Conservation (phyloP, 2,113 vertebrate species). For the Emydocephalus ijimae region DNA sequence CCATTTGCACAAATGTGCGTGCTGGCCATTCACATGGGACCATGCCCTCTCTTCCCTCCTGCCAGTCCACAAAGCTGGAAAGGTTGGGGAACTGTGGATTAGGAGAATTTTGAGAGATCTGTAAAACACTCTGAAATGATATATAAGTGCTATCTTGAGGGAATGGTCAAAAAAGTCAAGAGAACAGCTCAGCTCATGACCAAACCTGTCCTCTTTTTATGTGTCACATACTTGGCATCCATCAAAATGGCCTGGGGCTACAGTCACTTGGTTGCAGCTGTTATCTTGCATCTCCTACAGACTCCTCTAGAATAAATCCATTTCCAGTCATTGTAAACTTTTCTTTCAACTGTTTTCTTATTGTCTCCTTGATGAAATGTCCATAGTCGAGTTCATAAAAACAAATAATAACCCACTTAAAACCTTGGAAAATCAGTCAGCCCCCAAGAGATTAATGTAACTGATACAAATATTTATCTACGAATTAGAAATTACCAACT, state of each 20-base stretch:
- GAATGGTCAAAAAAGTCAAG: not conserved
- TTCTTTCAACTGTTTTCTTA: not conserved
- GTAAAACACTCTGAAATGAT: not conserved
- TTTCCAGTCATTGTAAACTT: not conserved
- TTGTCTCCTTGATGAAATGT: not conserved
- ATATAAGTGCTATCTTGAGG: not conserved
- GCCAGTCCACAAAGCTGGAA: not conserved
- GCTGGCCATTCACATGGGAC: not conserved
- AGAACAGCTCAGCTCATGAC: not conserved
- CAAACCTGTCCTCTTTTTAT: not conserved
- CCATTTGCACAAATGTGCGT: not conserved
- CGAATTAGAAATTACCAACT: not conserved
- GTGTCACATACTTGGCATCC: not conserved
- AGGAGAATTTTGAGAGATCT: not conserved
- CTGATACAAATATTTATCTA: not conserved
- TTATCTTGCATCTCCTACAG: not conserved
- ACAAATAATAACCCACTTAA: not conserved
- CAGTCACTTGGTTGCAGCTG: not conserved
- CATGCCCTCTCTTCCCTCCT: not conserved
- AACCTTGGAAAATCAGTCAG: not conserved
- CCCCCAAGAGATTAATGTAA: not conserved
- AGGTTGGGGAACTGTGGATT: not conserved
- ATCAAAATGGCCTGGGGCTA: not conserved
- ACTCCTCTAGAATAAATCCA: not conserved
- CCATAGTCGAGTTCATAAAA: not conserved